Conservation (phyloP, 2,888 invertebrate species). For the Philereme transversata region DNA sequence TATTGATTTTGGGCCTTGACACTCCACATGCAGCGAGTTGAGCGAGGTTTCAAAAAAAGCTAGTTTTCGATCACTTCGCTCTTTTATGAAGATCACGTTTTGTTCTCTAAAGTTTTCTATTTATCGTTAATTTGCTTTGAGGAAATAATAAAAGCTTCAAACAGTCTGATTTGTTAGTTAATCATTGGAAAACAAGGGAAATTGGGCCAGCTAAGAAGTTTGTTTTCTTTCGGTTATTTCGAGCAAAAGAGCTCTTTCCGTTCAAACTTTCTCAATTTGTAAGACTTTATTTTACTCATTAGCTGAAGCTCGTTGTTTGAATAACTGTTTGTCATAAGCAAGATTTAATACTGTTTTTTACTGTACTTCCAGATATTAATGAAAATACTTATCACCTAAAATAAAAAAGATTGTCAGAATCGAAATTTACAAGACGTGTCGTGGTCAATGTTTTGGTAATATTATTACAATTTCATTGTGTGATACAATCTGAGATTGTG, state of each 20-base stretch:
- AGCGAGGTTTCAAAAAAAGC: background rate
- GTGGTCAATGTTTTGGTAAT: too few relatives aligned
- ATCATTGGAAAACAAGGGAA: slow-evolving; percentile 25
- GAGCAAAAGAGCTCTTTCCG: slow-evolving; percentile 23
- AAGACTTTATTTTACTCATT: background rate
- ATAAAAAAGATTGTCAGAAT: too few relatives aligned
- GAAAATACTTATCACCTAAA: too few relatives aligned
- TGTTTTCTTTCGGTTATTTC: slow-evolving; percentile 32
- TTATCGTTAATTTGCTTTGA: background rate
- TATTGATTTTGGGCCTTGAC: slow-evolving; percentile 18
- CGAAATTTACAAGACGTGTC: too few relatives aligned
- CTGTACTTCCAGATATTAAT: too few relatives aligned
- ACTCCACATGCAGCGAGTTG: background rate
- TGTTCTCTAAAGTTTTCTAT: too few relatives aligned
- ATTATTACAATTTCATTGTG: too few relatives aligned
- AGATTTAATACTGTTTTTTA: background rate
- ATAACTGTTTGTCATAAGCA: background rate
- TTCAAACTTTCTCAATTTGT: slow-evolving; percentile 17
- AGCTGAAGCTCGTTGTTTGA: background rate
- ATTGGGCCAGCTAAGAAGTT: slow-evolving; percentile 31
- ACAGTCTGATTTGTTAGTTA: background rate
- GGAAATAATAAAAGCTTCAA: background rate
- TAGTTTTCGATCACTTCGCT: background rate
- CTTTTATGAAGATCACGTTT: too few relatives aligned
- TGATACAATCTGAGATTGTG: too few relatives aligned